These are phyloP conservation scores for Zoroaster sp. DNA, from an alignment of 53 echinoderm and acorn worm genomes.

Conservation along the genomic window DNA sequence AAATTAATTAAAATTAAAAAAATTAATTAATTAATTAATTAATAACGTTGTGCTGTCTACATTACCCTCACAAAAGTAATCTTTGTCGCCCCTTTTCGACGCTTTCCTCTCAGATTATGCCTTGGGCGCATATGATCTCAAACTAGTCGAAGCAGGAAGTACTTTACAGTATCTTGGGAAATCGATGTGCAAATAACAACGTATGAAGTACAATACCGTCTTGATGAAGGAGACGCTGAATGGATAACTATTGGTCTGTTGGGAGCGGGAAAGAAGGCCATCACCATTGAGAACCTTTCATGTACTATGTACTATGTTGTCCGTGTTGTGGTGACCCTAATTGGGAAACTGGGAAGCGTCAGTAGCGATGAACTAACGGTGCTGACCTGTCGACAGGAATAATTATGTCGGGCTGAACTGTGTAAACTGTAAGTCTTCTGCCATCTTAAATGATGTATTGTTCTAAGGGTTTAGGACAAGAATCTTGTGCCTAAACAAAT, in stretches of 20 bases:
- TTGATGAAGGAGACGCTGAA: background rate
- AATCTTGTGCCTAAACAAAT: too few species aligned
- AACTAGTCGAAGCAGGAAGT: slow-evolving; percentile 41
- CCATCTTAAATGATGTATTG: background rate
- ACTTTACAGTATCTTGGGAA: slow-evolving; percentile 50
- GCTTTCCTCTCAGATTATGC: slow-evolving; percentile 40
- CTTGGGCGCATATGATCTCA: slow-evolving; percentile 41
- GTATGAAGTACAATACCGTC: slow-evolving; percentile 55
- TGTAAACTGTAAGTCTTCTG: slow-evolving; percentile 65
- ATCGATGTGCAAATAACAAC: slow-evolving; percentile 6
- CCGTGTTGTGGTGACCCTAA: slow-evolving; percentile 36
- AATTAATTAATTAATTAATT: too few species aligned
- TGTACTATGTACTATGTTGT: slow-evolving; percentile 30
- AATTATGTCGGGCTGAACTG: slow-evolving; percentile 63
- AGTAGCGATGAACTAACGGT: slow-evolving; percentile 32
- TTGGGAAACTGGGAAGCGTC: background rate
- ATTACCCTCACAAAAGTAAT: too few species aligned
- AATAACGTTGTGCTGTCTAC: too few species aligned
- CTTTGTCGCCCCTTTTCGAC: background rate
- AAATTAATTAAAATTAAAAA: too few species aligned
- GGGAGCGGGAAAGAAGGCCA: background rate
- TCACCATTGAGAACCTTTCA: background rate
- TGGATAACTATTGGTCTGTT: background rate
- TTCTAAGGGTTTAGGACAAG: too few species aligned
- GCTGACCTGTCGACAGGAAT: slow-evolving; percentile 42